Percentiles rank a stretch among this genome's conserved stretches.
These are phyloP conservation scores for Conchocele bisecta DNA, from an alignment of 2,888 invertebrate species.

Conservation along the genomic window DNA sequence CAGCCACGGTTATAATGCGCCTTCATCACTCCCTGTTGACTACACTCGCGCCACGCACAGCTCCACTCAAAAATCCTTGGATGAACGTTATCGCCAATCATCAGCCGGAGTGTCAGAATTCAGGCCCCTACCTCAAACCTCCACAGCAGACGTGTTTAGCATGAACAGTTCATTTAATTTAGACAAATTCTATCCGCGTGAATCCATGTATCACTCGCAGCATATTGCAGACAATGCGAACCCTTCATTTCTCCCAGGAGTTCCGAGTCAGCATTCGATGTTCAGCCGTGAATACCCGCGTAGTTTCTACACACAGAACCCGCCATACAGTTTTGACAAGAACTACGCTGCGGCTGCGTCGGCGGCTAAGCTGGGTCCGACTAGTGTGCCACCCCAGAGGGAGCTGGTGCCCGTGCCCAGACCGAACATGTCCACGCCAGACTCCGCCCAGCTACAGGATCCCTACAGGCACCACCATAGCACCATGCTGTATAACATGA, in stretches of 20 bases:
- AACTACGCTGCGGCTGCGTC: slow-evolving; percentile 76
- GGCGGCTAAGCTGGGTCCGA: slow-evolving; percentile 67
- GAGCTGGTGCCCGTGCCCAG: slow-evolving; percentile 74
- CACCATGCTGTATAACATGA: slow-evolving; percentile 80
- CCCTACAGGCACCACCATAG: slow-evolving; percentile 76
- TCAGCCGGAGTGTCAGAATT: slow-evolving; percentile 74
- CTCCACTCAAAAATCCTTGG: slow-evolving; percentile 76
- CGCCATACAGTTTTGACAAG: slow-evolving; percentile 78
- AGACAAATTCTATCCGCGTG: slow-evolving; percentile 79
- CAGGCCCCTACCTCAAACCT: slow-evolving; percentile 75
- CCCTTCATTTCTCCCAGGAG: slow-evolving; percentile 77
- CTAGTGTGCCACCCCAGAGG: slow-evolving; percentile 71
- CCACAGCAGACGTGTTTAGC: slow-evolving; percentile 76
- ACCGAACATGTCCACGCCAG: slow-evolving; percentile 68
- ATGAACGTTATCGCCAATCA: slow-evolving; percentile 79
- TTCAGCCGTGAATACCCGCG: slow-evolving; percentile 76
- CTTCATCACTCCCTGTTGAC: slow-evolving; percentile 71
- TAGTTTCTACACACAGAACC: slow-evolving; percentile 76
- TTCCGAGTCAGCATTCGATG: slow-evolving; percentile 75
- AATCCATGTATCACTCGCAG: slow-evolving; percentile 79
- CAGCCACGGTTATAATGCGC: slow-evolving; percentile 70
- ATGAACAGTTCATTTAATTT: slow-evolving; percentile 77
- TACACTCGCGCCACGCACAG: slow-evolving; percentile 71
- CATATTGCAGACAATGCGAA: slow-evolving; percentile 75
- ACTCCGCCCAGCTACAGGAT: slow-evolving; percentile 76